Conservation (phyloP, 1,140 invertebrate species). For the Stegodyphus dumicola region DNA sequence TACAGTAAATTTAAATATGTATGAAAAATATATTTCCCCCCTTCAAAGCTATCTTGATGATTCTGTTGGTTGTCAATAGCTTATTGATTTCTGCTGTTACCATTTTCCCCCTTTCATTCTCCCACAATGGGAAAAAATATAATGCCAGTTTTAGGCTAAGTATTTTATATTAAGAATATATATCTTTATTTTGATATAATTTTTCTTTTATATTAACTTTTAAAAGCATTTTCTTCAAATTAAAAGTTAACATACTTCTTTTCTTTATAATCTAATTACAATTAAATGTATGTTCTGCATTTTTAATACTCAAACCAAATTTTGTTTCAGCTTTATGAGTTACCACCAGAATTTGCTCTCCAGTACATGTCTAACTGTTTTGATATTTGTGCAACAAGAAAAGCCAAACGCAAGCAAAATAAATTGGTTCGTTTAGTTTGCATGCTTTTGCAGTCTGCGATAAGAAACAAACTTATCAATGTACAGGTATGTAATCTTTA, state of each 20-base stretch:
- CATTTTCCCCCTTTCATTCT: too few relatives aligned
- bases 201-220: neutral
- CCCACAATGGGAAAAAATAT: too few relatives aligned
- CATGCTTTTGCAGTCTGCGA: constrained; percentile 95
- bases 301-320: neutral
- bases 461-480: constrained; percentile 97
- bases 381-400: constrained; percentile 95
- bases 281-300: neutral
- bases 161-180: too few relatives aligned
- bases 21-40: too few relatives aligned
- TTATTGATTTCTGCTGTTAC: too few relatives aligned
- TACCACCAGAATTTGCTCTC: constrained; percentile 96
- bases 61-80: too few relatives aligned
- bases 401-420: constrained; percentile 97
- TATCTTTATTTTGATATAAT: too few relatives aligned
- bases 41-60: too few relatives aligned
- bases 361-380: constrained; percentile 98
- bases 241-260: neutral
- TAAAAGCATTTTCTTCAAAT: neutral
- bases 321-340: constrained; percentile 78
- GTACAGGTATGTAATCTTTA: constrained; percentile 77
- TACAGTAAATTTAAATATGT: too few relatives aligned
- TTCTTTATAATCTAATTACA: neutral
- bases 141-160: too few relatives aligned
- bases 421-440: constrained; percentile 93